Evolutionary conservation across 2,888 invertebrate genomes (phyloP), one percentile per base, ranked within the genome.

Genomic region (Eupithecia abbreviata): DNA sequence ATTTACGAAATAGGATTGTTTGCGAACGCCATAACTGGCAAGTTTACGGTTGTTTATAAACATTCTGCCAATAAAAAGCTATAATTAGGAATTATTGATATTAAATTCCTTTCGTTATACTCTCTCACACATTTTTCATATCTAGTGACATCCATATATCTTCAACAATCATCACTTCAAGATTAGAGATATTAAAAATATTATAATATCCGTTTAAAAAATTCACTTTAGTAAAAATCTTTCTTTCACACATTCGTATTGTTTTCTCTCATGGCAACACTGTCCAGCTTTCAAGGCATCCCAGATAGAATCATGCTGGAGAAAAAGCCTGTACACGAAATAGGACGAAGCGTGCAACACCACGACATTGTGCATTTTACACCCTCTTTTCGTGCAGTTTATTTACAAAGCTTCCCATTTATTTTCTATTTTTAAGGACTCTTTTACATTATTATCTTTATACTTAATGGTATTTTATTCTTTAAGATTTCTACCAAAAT

Each of bases 271-370:
- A 79, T 83, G 84, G 84, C 80, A 87, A 85, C 85, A 85, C 82
- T 82, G 91, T 93, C 93, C 93, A 93, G 91, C 88, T 78, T 87
- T 78, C 82, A 72, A 84, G 83, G 84, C 85, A 87, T 82, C 87
- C 85, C 88, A 87, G 86, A 85, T 87, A 80, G 88, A 85, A 80
- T 85, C 93, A 93, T 94, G 93, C 94, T 88, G 89, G 88, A 86
- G 62, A 82, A 84, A 77, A 83, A 81, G 84, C 87, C 90, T 88
- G 88, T 88, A 83, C 79, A 78, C 71, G 65, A 85, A 85, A 88
- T 84, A 88, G 88, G 86, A 86, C 86, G 62, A 92, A 91, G 93
- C 94, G 94, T 94, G 94, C 93, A 90, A 92, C 88, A 91, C 91
- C 82, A 87, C 89, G 90, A 90, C 90, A 81, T 83, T 82, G 86